phyloP scores from a whole-genome alignment of 1,140 invertebrate genomes.

The Eufriesea mexicana region DNA sequence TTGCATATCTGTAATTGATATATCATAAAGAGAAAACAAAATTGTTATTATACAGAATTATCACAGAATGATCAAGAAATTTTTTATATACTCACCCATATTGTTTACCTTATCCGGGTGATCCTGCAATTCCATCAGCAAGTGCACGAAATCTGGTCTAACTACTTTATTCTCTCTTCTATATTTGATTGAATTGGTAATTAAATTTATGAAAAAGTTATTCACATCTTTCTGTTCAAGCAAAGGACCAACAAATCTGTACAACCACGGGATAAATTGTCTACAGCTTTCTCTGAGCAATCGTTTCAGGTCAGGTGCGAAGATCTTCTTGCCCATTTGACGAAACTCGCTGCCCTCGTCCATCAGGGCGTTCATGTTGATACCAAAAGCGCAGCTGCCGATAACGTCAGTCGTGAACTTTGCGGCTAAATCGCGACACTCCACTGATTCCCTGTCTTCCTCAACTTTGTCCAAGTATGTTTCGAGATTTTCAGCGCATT shows the following conservation, averaged over 20 bases:
- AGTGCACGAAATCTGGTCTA: conserved; percentile 84
- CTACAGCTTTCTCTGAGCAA: conserved; percentile 71
- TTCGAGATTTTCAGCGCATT: conserved; percentile 73
- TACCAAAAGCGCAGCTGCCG: conserved; percentile 67
- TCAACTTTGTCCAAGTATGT: conserved; percentile 69
- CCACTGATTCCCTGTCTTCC: conserved; percentile 69
- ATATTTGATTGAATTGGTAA: conserved; percentile 79
- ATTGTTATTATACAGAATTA: too few relatives aligned
- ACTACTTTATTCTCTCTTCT: conserved; percentile 80
- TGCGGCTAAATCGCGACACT: conserved; percentile 80
- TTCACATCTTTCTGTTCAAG: conserved; percentile 72
- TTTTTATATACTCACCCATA: background rate
- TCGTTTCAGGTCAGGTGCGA: conserved; percentile 77
- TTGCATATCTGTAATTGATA: background rate
- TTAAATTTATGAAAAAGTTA: conserved; percentile 80
- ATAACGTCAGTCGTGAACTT: conserved; percentile 83
- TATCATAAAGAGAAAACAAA: too few relatives aligned
- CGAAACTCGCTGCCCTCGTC: conserved; percentile 80
- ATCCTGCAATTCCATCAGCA: conserved; percentile 82
- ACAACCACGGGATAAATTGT: conserved; percentile 62
- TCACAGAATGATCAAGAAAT: too few relatives aligned
- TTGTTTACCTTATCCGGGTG: conserved; percentile 21
- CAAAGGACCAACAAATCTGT: conserved; percentile 54
- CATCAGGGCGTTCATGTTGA: conserved; percentile 80
- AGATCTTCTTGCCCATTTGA: conserved; percentile 72